Percentiles rank a stretch among this genome's conserved stretches.
Conservation (phyloP, 2,113 vertebrate species). For the Recurvirostra avosetta region DNA sequence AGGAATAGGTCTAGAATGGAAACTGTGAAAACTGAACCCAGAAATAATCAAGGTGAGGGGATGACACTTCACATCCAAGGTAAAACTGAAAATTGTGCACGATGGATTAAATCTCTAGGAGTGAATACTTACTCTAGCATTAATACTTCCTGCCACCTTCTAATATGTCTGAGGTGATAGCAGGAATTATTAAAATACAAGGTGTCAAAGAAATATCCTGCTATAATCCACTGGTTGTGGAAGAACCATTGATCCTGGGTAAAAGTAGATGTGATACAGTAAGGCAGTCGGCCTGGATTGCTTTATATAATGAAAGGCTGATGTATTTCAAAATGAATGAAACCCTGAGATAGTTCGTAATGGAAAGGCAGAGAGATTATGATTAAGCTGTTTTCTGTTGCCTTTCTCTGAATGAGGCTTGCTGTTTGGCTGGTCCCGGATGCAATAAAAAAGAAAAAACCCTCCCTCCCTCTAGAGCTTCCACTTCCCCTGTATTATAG, state of each 20-base stretch:
- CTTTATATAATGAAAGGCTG: not conserved
- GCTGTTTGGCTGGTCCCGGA: not conserved
- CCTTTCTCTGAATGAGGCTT: not conserved
- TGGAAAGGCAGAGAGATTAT: not conserved
- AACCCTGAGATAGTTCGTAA: not conserved
- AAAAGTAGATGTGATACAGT: not conserved
- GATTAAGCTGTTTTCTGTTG: not conserved
- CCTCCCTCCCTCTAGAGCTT: not conserved
- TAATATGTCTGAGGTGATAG: not conserved
- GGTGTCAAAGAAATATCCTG: not conserved
- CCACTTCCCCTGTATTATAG: not conserved
- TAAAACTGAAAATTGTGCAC: not conserved
- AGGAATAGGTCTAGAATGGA: not conserved
- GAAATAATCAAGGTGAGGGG: not conserved
- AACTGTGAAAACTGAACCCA: not conserved
- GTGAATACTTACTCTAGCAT: not conserved
- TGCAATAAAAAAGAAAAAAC: not conserved
- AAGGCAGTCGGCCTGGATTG: not conserved
- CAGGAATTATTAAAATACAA: not conserved
- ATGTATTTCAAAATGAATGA: not conserved
- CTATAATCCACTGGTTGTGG: not conserved
- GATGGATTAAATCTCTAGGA: not conserved
- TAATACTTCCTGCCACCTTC: not conserved
- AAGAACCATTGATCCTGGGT: not conserved
- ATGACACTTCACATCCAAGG: not conserved